Evolutionary conservation across 1,140 invertebrate species (phyloP).

Genomic region (Eciton burchellii): DNA sequence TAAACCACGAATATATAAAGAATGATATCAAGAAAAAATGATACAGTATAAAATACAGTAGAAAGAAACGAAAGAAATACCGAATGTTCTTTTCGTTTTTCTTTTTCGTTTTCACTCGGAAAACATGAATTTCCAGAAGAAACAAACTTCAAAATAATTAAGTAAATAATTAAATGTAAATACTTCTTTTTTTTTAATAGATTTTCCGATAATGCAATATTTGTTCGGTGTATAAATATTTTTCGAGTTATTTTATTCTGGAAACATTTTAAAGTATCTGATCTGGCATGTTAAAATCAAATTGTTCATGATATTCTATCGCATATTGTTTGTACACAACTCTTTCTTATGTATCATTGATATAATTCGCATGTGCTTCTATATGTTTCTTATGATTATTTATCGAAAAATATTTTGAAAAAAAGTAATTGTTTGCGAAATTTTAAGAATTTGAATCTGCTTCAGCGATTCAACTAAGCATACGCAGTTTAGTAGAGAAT

Average conservation of each 20-base stretch:
- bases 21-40: no score
- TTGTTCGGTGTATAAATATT: neutral
- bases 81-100: neutral
- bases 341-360: neutral
- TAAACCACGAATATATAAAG: neutral
- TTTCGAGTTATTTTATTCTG: neutral
- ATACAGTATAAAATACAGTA: neutral
- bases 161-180: neutral
- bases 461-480: slow-evolving; percentile 15
- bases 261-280: neutral
- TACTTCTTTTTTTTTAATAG: slow-evolving; percentile 1
- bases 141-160: neutral
- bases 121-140: neutral
- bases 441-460: neutral
- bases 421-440: neutral
- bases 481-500: neutral
- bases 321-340: neutral
- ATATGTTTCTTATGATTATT: neutral
- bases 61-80: neutral
- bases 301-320: neutral
- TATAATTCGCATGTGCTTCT: neutral
- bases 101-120: neutral
- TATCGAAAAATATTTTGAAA: neutral
- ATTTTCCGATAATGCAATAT: neutral
- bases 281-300: slow-evolving; percentile 13